Percentiles rank a stretch among this genome's conserved stretches.
phyloP scores from a whole-genome alignment of 2,797 vertebrate genomes.

The Sebastes cheni region DNA sequence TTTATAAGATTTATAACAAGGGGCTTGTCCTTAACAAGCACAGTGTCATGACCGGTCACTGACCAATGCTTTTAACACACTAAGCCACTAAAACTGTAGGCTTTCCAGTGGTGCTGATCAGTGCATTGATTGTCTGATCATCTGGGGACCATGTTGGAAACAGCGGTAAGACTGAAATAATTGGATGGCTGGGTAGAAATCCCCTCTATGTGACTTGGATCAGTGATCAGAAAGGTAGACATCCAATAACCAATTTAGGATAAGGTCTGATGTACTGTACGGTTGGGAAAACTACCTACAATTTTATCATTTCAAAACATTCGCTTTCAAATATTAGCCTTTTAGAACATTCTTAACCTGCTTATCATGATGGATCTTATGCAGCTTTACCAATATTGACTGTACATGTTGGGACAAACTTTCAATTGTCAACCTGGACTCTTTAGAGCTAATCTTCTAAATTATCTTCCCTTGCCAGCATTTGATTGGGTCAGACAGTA shows the following conservation, averaged over 20 bases:
- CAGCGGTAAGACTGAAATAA: conserved; percentile 63
- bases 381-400: neutral
- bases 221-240: conserved; percentile 46
- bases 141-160: conserved; percentile 51
- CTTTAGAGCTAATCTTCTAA: neutral
- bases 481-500: neutral
- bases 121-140: conserved; percentile 65
- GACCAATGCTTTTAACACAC: conserved; percentile 13
- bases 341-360: neutral
- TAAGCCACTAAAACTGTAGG: conserved; percentile 28
- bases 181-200: conserved; percentile 59
- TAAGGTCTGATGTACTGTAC: neutral
- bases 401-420: neutral
- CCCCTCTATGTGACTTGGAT: conserved; percentile 39
- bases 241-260: conserved; percentile 7
- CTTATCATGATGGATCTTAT: neutral
- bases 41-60: conserved; percentile 8
- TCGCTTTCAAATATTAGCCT: neutral
- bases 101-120: conserved; percentile 55
- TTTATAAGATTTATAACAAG: neutral
- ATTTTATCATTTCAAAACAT: neutral
- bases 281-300: neutral
- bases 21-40: conserved; percentile 30
- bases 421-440: neutral
- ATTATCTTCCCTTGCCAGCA: neutral